Evolutionary conservation across 2,888 invertebrate species (phyloP).

Genomic region (Oligia fasciuncula): DNA sequence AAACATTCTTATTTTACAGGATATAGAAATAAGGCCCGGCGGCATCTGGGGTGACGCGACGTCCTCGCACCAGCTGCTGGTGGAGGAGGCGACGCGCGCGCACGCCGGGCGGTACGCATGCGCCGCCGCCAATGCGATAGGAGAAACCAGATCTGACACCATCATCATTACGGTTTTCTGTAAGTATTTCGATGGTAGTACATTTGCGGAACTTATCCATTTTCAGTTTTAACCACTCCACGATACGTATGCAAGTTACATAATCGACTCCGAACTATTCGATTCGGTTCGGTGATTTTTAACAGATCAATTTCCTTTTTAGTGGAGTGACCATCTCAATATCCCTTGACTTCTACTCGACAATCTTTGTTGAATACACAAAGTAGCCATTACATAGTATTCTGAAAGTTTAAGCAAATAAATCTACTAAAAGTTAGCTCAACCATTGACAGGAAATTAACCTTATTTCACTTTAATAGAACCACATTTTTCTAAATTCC

Average conservation of each 20-base stretch:
- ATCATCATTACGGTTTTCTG: slow-evolving; percentile 82
- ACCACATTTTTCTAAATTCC: neutral
- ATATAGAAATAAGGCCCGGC: slow-evolving; percentile 79
- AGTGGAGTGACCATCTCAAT: neutral
- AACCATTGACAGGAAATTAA: neutral
- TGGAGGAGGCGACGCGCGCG: slow-evolving; percentile 79
- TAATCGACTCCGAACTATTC: neutral
- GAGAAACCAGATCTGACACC: slow-evolving; percentile 81
- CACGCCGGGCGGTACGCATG: slow-evolving; percentile 85
- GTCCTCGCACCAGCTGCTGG: slow-evolving; percentile 70
- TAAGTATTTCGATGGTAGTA: slow-evolving; percentile 68
- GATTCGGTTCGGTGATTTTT: neutral
- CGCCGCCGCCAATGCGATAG: slow-evolving; percentile 80
- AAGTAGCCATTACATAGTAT: neutral
- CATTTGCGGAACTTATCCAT: neutral
- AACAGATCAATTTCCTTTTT: no score
- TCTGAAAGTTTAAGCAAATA: neutral
- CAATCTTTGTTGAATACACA: neutral
- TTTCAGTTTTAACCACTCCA: no score
- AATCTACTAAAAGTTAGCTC: neutral
- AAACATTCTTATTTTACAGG: slow-evolving; percentile 69
- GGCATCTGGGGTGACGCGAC: slow-evolving; percentile 81
- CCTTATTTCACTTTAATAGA: neutral
- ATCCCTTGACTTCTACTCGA: neutral
- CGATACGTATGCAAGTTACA: neutral